Evolutionary conservation across 2,888 invertebrate genomes (phyloP).

Genomic region (Rhingia campestris): DNA sequence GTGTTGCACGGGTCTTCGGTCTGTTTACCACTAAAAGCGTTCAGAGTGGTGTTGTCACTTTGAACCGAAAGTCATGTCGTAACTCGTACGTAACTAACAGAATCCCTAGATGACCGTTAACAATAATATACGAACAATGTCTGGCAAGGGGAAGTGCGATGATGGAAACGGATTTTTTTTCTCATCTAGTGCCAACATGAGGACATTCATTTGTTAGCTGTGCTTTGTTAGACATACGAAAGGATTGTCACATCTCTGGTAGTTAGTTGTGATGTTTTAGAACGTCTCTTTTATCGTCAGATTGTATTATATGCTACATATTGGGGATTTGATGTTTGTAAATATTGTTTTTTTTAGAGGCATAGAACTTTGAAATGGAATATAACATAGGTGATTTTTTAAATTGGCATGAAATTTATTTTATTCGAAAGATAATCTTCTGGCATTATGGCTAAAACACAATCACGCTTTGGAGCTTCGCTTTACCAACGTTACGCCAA

Average conservation of each 20-base stretch:
- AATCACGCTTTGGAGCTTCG: too few relatives aligned
- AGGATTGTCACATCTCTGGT: not conserved
- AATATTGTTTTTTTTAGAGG: too few relatives aligned
- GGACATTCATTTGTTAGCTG: constrained; percentile 19
- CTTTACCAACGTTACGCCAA: too few relatives aligned
- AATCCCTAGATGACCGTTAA: constrained; percentile 68
- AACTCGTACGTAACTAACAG: constrained; percentile 44
- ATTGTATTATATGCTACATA: too few relatives aligned
- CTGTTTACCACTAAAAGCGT: constrained; percentile 46
- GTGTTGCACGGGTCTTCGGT: constrained; percentile 13
- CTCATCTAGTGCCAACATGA: constrained; percentile 23
- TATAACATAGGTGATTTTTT: too few relatives aligned
- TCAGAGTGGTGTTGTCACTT: constrained; percentile 26
- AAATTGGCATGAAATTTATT: too few relatives aligned
- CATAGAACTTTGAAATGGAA: too few relatives aligned
- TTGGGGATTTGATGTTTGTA: too few relatives aligned
- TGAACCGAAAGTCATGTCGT: constrained; percentile 17
- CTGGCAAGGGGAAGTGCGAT: not conserved
- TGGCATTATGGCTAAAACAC: too few relatives aligned
- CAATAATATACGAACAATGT: constrained; percentile 14
- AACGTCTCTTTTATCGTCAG: too few relatives aligned
- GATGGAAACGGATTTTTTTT: constrained; percentile 13
- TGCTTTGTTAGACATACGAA: constrained; percentile 9
- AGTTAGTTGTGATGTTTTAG: not conserved
- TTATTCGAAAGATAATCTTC: too few relatives aligned